These are phyloP conservation scores for Tachysurus vachellii DNA, from an alignment of 2,113 vertebrate species.

Conservation along the genomic window DNA sequence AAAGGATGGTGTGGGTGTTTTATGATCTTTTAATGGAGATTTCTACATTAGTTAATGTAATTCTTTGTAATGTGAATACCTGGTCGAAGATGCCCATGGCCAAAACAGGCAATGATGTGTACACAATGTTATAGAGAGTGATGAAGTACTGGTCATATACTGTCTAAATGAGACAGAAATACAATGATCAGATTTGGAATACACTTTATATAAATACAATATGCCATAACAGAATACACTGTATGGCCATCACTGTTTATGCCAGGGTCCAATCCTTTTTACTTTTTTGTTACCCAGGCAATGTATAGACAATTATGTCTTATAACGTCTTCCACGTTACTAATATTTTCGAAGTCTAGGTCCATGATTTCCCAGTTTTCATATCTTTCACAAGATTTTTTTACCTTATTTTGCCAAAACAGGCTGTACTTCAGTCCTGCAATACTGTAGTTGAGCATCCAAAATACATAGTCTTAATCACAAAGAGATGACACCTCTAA, in stretches of 20 bases:
- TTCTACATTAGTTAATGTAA: not conserved
- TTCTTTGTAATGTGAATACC: conserved; percentile 65
- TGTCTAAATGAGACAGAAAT: conserved; percentile 70
- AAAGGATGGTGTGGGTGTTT: not conserved
- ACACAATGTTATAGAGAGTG: conserved; percentile 95
- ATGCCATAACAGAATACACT: conserved; percentile 24
- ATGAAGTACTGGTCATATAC: conserved; percentile 98
- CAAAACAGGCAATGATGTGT: conserved; percentile 92
- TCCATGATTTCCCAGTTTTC: no score
- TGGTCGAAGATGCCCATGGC: conserved; percentile 97
- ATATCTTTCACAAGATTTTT: no score
- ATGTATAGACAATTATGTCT: not conserved
- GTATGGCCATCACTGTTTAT: not conserved
- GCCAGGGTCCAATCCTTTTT: not conserved
- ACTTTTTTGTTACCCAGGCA: not conserved
- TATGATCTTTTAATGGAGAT: not conserved
- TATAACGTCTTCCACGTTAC: no score
- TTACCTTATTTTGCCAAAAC: no score
- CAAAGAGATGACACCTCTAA: not conserved
- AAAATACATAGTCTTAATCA: not conserved
- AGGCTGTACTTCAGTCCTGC: not conserved
- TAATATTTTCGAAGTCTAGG: no score
- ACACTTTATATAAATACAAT: conserved; percentile 40
- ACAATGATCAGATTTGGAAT: conserved; percentile 18
- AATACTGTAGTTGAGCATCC: not conserved